Evolutionary conservation across 2,113 vertebrate species (phyloP).

Genomic region (Dryoscopus gambensis): DNA sequence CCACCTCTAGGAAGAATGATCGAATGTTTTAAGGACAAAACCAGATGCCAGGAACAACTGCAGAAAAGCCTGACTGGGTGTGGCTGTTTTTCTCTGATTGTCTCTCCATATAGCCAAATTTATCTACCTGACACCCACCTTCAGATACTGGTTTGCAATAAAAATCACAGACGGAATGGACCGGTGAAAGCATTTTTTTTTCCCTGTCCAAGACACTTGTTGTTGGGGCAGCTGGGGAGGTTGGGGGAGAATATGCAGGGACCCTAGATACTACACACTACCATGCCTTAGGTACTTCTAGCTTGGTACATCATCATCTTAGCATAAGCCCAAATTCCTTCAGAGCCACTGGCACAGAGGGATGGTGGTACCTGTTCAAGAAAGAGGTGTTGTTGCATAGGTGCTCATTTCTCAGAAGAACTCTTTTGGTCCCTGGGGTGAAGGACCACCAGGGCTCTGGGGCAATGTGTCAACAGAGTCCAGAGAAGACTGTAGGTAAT

Average conservation of each 20-base stretch:
- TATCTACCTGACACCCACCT: neutral
- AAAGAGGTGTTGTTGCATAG: neutral
- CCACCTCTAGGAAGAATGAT: neutral
- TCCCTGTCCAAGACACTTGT: neutral
- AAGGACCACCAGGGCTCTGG: neutral
- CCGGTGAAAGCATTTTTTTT: neutral
- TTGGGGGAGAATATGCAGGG: neutral
- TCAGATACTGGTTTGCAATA: neutral
- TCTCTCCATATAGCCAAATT: neutral
- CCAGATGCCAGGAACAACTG: neutral
- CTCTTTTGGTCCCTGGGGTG: neutral
- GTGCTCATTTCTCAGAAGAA: neutral
- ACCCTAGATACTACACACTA: neutral
- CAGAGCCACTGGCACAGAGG: neutral
- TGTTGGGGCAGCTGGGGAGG: neutral
- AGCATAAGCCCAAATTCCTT: neutral
- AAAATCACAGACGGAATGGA: neutral
- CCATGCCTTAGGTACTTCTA: neutral
- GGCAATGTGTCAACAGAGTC: neutral
- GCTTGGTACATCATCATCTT: neutral
- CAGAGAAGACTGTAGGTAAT: accelerated
- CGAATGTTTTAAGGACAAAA: neutral
- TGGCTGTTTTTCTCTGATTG: neutral
- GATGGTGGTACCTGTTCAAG: neutral
- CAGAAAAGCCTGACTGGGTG: neutral